These are phyloP conservation scores for Gallirallus australis DNA, from an alignment of 2,797 vertebrate species.

Conservation along the genomic window DNA sequence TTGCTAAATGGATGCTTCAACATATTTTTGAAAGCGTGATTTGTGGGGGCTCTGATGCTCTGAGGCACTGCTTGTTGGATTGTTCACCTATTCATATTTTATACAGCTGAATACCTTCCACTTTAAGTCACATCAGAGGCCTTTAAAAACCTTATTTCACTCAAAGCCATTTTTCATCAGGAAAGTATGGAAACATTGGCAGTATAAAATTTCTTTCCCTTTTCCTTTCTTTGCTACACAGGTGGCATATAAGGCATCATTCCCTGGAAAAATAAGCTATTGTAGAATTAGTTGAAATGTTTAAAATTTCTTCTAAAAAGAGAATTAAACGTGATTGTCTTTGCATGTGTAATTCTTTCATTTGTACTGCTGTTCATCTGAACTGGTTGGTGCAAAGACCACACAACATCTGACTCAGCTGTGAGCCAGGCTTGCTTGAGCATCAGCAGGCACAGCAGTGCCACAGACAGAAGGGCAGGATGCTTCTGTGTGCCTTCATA, in stretches of 20 bases:
- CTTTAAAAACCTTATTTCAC: conserved; percentile 60
- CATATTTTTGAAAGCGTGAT: conserved; percentile 69
- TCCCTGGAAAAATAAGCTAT: background rate
- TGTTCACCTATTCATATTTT: conserved; percentile 74
- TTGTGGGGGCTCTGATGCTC: conserved; percentile 62
- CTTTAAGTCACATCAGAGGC: conserved; percentile 66
- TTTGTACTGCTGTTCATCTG: background rate
- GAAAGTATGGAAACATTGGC: background rate
- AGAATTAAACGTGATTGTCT: background rate
- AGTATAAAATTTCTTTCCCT: conserved; percentile 22
- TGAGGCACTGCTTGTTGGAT: conserved; percentile 57
- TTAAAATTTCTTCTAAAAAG: background rate
- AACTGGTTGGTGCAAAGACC: background rate
- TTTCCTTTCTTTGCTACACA: background rate
- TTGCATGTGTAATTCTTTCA: background rate
- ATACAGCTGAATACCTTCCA: conserved; percentile 54
- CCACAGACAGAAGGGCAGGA: background rate
- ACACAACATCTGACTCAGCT: too few relatives aligned
- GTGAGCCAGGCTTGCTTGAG: background rate
- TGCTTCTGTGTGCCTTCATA: background rate
- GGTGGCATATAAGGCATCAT: background rate
- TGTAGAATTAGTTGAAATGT: background rate
- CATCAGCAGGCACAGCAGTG: background rate
- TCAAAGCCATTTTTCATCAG: conserved; percentile 43
- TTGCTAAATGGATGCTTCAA: conserved; percentile 72